phyloP scores from a whole-genome alignment of 2,113 vertebrate species.

The Otis tarda region DNA sequence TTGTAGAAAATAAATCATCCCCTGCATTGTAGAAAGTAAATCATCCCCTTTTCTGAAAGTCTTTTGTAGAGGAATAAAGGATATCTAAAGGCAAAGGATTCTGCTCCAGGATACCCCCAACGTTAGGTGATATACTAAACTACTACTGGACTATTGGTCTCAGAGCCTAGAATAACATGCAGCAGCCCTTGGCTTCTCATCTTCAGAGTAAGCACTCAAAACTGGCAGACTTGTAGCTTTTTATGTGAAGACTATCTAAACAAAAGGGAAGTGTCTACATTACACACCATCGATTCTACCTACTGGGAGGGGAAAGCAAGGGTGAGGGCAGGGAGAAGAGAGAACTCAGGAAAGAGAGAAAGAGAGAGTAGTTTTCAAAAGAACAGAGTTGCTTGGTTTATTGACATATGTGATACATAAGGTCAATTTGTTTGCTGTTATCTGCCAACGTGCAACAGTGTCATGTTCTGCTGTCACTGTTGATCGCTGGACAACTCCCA shows the following conservation, averaged over 20 bases:
- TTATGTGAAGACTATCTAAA: background rate
- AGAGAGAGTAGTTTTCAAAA: background rate
- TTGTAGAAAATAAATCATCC: background rate
- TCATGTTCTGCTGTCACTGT: background rate
- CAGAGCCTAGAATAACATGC: background rate
- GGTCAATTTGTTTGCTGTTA: background rate
- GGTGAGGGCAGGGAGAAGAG: background rate
- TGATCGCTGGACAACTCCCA: background rate
- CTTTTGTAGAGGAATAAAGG: background rate
- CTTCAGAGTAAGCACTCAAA: background rate
- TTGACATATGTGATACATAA: background rate
- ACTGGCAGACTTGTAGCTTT: background rate
- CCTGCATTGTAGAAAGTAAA: background rate
- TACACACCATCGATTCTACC: background rate
- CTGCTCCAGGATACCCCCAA: background rate
- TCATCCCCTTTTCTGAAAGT: too few relatives aligned
- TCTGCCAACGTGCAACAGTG: background rate
- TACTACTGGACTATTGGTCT: background rate
- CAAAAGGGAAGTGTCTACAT: background rate
- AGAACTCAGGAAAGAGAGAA: background rate
- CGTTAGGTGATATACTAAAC: background rate
- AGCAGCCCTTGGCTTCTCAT: background rate
- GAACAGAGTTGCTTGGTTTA: background rate
- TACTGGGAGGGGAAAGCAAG: too few relatives aligned
- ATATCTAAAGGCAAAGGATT: background rate